Conservation (phyloP, 2,797 vertebrate genomes). For the Xenentodon cancila region DNA sequence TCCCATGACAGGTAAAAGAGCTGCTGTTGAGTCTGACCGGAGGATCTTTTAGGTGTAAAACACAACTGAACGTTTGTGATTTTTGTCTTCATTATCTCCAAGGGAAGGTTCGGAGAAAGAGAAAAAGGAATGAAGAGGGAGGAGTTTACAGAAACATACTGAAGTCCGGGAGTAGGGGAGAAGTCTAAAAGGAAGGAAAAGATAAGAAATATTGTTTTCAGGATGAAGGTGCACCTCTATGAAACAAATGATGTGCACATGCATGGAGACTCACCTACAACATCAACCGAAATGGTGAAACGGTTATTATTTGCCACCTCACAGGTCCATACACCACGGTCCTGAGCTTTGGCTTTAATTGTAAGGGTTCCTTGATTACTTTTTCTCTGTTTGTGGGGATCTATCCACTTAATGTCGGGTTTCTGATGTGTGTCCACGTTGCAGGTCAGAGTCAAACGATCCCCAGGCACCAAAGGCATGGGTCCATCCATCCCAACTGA, state of each 20-base stretch:
- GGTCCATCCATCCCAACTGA: constrained; percentile 2
- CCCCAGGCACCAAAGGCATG: constrained; percentile 25
- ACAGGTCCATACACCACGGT: constrained; percentile 71
- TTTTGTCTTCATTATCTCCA: constrained; percentile 35
- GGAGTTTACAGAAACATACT: constrained; percentile 42
- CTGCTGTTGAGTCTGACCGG: background rate
- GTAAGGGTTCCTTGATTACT: fast-evolving
- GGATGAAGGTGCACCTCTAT: background rate
- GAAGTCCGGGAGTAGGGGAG: background rate
- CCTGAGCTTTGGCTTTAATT: fast-evolving
- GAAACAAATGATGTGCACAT: background rate
- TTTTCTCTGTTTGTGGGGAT: fast-evolving
- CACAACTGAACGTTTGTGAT: constrained; percentile 58
- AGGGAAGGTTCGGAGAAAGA: constrained; percentile 29
- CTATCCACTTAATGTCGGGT: constrained; percentile 35
- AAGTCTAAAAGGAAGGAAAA: constrained; percentile 63
- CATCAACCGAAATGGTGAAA: constrained; percentile 15
- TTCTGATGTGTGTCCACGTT: fast-evolving
- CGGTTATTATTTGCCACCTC: background rate
- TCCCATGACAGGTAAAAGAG: constrained; percentile 35
- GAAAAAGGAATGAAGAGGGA: constrained; percentile 61
- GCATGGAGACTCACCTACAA: constrained; percentile 71
- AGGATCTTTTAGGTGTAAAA: constrained; percentile 37
- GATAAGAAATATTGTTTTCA: background rate
- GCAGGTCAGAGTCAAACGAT: constrained; percentile 33